A percentile compares a stretch with the other conserved stretches of the same genome.
These are phyloP conservation scores for Urophycis tenuis DNA, from an alignment of 2,797 vertebrate species.

Conservation along the genomic window DNA sequence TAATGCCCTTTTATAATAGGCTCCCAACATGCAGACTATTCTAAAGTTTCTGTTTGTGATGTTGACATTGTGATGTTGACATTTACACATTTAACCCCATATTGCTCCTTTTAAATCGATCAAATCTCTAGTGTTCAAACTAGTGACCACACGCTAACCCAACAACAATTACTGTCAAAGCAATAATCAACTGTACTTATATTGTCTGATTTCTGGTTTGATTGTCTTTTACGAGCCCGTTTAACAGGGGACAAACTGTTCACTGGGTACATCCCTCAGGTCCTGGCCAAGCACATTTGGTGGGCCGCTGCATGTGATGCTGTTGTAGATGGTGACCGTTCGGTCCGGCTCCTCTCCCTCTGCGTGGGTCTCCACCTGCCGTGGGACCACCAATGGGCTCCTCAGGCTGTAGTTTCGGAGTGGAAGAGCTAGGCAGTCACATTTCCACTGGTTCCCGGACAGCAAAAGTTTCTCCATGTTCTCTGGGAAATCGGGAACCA, in stretches of 20 bases:
- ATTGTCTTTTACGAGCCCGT: constrained; percentile 7
- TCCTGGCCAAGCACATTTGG: constrained; percentile 72
- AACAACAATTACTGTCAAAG: neutral
- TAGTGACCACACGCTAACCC: neutral
- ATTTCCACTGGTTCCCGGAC: constrained; percentile 87
- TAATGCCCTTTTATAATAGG: neutral
- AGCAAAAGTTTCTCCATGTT: constrained; percentile 85
- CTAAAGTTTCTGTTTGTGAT: neutral
- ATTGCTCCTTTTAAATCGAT: neutral
- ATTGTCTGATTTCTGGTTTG: neutral
- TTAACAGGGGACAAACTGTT: constrained; percentile 79
- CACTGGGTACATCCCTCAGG: constrained; percentile 75
- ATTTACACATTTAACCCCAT: neutral
- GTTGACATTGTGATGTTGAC: neutral
- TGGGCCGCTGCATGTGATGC: constrained; percentile 85
- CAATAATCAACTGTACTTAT: neutral
- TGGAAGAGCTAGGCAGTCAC: constrained; percentile 75
- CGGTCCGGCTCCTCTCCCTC: constrained; percentile 81
- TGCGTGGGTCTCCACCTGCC: constrained; percentile 74
- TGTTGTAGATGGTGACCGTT: constrained; percentile 82
- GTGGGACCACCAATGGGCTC: constrained; percentile 73
- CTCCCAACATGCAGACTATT: neutral
- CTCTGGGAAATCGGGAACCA: constrained; percentile 64
- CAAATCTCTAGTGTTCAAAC: neutral
- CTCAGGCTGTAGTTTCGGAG: constrained; percentile 77